Evolutionary conservation across 2,888 invertebrate species (phyloP), one percentile per base, ranked within the genome.

Genomic region (Tetheella fluctuosa): DNA sequence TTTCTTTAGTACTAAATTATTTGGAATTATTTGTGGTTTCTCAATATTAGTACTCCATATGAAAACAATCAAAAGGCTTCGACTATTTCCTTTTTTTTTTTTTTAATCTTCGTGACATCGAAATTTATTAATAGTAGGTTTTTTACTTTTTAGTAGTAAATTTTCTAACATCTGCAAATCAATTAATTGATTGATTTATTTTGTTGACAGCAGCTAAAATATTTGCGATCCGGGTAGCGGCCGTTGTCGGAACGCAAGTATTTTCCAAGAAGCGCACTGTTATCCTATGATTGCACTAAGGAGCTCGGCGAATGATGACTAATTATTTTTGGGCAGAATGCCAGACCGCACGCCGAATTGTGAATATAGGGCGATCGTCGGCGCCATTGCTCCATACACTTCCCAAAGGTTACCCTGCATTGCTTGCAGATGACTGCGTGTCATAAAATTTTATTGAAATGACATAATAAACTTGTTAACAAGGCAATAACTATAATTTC

Each of bases 311-410:
- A 72, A 80, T 76, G 86, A 84, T 89, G 89, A 90, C 89, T 90
- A 90, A 91, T 89, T 88, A 90, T 87, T 87, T 89, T 86, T 81
- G 83, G 91, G 91, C 89, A 81, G 52, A 65, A 62, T 83, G 90
- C 91, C 91, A 90, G 81, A 63, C 68, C 81, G 79, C 85, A 84
- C 79, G 69, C 65, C 59, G 73, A 71, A 74, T 71, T 68, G 66
- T 67, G 75, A 75, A 81, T 81, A 73, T 81, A 77, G 75, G 77
- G 66, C 79, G 63, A 20, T 57, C 64, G 69, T 60, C 73, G 69
- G 66, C 70, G 77, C 69, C 64, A 69, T 71, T 72, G 68, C 72
- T 71, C 73, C 72, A 73, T 76, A 76, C 74, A 74, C 71, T 77
- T 77, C 70, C 69, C 73, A 84, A 84, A 83, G 81, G 80, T 83